A percentile compares a stretch with the other conserved stretches of the same genome.
phyloP scores from a whole-genome alignment of 2,113 vertebrate genomes.

The Tenebrosternarchus preto region DNA sequence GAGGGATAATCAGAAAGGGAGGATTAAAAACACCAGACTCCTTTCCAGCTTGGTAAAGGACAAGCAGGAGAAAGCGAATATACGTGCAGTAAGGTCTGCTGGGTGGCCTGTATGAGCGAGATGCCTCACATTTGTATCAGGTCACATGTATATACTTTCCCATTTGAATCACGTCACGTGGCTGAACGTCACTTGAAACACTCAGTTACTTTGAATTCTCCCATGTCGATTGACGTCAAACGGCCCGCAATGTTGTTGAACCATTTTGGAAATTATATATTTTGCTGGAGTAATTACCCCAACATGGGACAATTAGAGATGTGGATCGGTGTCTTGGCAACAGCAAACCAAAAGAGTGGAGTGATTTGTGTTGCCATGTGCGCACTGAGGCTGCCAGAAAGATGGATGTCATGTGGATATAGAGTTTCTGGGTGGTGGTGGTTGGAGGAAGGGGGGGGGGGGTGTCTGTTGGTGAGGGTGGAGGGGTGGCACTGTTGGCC shows the following conservation, averaged over 20 bases:
- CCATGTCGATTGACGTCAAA: not conserved
- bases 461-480: too few relatives aligned
- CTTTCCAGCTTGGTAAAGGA: not conserved
- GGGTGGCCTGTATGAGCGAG: too few relatives aligned
- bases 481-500: not conserved
- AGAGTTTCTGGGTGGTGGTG: not conserved
- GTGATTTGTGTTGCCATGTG: conserved; percentile 53
- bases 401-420: conserved; percentile 38
- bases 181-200: not conserved
- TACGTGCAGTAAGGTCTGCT: too few relatives aligned
- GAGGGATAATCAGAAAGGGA: not conserved
- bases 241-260: conserved; percentile 9
- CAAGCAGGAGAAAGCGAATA: not conserved
- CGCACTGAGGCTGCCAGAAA: conserved; percentile 29
- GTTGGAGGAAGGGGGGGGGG: too few relatives aligned
- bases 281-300: conserved; percentile 70
- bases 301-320: conserved; percentile 68
- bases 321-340: conserved; percentile 66
- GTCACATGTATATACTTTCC: too few relatives aligned
- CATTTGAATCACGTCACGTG: not conserved
- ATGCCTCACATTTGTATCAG: too few relatives aligned
- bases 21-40: not conserved
- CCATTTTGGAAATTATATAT: conserved; percentile 61
- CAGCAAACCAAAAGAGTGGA: conserved; percentile 59
- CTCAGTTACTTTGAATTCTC: not conserved